phyloP scores from a whole-genome alignment of 2,113 vertebrate genomes.

The Percina caprodes region DNA sequence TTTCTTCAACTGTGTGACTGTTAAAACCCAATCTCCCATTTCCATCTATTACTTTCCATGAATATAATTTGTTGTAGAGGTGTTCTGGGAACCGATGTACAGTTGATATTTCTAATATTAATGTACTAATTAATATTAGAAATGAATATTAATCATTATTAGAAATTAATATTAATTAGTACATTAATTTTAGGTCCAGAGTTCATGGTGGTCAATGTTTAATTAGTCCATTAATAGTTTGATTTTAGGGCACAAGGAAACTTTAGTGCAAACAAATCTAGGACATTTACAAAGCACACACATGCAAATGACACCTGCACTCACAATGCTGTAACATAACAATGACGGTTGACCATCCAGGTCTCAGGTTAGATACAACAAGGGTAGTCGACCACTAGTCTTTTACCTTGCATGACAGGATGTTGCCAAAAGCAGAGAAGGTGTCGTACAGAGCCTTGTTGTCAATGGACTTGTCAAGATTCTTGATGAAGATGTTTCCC shows the following conservation, averaged over 20 bases:
- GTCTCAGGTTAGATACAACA: background rate
- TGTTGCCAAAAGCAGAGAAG: conserved; percentile 99
- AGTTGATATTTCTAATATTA: background rate
- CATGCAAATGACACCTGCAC: conserved; percentile 26
- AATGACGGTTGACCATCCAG: background rate
- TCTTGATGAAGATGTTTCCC: conserved; percentile 99
- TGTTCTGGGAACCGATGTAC: background rate
- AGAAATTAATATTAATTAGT: too few relatives aligned
- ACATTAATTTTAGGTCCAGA: too few relatives aligned
- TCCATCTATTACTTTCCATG: too few relatives aligned
- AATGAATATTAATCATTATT: too few relatives aligned
- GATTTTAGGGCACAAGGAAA: background rate
- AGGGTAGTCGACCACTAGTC: background rate
- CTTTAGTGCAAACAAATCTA: background rate
- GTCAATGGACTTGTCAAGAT: conserved; percentile 98
- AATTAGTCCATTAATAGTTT: background rate
- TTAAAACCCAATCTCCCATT: background rate
- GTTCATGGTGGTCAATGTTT: too few relatives aligned
- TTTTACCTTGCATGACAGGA: conserved; percentile 98
- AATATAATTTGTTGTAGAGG: background rate
- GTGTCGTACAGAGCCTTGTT: conserved; percentile 99
- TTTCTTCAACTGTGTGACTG: background rate
- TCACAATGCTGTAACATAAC: background rate
- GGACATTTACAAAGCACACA: conserved; percentile 15
- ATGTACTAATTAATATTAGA: background rate